Evolutionary conservation across 2,797 vertebrate genomes (phyloP).

Genomic region (Bovichtus diacanthus): DNA sequence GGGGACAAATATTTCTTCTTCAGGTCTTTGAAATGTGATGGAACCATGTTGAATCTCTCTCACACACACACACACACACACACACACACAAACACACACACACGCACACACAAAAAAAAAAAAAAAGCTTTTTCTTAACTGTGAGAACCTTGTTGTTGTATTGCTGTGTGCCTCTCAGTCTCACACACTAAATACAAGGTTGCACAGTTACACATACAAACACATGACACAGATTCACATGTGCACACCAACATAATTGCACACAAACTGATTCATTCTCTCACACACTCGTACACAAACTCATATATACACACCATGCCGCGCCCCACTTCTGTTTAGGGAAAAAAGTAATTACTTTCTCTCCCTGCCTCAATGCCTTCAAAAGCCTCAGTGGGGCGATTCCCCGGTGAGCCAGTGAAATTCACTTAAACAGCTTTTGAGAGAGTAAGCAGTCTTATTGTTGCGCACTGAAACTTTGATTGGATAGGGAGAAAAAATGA

Average conservation of each 20-base stretch:
- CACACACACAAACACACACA: neutral
- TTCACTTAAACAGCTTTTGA: constrained; percentile 88
- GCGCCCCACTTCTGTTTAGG: constrained; percentile 84
- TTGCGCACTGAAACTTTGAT: constrained; percentile 84
- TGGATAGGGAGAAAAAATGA: constrained; percentile 74
- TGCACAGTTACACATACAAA: constrained; percentile 48
- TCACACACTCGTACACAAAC: constrained; percentile 34
- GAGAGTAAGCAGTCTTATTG: constrained; percentile 87
- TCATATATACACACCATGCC: constrained; percentile 62
- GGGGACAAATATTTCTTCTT: neutral
- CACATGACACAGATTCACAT: constrained; percentile 56
- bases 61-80: neutral
- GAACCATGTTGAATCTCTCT: neutral
- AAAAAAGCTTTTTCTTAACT: too few species aligned
- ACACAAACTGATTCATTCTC: constrained; percentile 58
- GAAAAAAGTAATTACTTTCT: constrained; percentile 88
- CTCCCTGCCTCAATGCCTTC: constrained; percentile 85
- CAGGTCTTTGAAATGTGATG: constrained; percentile 23
- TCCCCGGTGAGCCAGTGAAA: constrained; percentile 84
- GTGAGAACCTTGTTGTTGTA: constrained; percentile 47
- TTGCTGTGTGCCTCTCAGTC: constrained; percentile 25
- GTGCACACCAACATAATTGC: constrained; percentile 34
- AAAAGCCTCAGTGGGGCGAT: constrained; percentile 84
- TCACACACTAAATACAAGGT: constrained; percentile 39
- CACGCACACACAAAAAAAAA: neutral